phyloP scores from a whole-genome alignment of 2,888 invertebrate species.

The Craniophora ligustri region DNA sequence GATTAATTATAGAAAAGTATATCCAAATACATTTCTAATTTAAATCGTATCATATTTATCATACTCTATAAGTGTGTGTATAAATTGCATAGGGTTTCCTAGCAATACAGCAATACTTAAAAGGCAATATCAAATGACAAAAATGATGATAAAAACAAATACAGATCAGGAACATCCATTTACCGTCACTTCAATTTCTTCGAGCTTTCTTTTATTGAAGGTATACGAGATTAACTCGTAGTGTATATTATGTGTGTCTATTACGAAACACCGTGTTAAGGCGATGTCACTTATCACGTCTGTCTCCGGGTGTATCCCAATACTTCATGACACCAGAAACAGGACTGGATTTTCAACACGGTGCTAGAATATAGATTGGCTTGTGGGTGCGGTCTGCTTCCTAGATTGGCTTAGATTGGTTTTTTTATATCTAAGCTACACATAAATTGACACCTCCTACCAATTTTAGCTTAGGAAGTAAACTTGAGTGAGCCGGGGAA shows the following conservation, averaged over 20 bases:
- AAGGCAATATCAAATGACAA: too few species aligned
- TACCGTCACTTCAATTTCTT: not conserved
- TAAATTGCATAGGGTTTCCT: too few species aligned
- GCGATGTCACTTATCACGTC: conserved; percentile 53
- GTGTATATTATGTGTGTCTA: conserved; percentile 22
- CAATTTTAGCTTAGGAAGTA: conserved; percentile 26
- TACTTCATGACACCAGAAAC: conserved; percentile 23
- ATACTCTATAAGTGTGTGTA: too few species aligned
- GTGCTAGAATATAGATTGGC: conserved; percentile 4
- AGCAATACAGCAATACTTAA: too few species aligned
- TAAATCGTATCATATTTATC: too few species aligned
- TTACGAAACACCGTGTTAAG: conserved; percentile 47
- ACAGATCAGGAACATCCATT: not conserved
- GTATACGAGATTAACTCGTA: conserved; percentile 30
- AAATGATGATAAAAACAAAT: too few species aligned
- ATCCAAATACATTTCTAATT: too few species aligned
- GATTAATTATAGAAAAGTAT: too few species aligned
- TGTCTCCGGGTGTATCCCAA: conserved; percentile 44
- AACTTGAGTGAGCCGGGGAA: not conserved
- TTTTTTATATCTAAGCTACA: conserved; percentile 11
- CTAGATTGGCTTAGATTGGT: conserved; percentile 19
- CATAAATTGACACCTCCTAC: conserved; percentile 18
- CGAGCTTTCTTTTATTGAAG: not conserved
- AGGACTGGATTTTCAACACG: conserved; percentile 42
- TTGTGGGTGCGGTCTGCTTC: conserved; percentile 25